A percentile compares a stretch with the other conserved stretches of the same genome.
These are phyloP conservation scores for Pristionchus fissidentatus DNA, from an alignment of 2,888 invertebrate genomes.

Conservation along the genomic window DNA sequence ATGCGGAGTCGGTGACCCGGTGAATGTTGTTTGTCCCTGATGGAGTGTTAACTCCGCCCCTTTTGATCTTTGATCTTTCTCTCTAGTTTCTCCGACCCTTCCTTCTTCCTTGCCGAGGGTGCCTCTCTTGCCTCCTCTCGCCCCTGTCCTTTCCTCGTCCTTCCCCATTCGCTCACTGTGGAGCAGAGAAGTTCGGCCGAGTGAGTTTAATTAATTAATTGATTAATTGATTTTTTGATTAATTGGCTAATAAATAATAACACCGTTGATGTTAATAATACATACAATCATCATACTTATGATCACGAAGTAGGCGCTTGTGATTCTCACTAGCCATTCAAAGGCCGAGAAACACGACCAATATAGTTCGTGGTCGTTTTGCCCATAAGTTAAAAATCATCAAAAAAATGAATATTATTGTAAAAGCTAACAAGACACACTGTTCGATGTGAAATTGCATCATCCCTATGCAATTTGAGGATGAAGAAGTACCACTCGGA, in stretches of 20 bases:
- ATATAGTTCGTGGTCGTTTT: too few species aligned
- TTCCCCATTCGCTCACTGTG: slow-evolving; percentile 15
- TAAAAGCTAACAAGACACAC: too few species aligned
- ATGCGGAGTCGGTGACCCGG: not conserved
- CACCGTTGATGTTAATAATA: too few species aligned
- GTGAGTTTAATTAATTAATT: not conserved
- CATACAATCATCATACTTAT: too few species aligned
- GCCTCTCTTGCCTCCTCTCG: not conserved
- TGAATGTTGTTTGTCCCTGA: not conserved
- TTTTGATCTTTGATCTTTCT: not conserved
- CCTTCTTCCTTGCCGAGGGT: not conserved
- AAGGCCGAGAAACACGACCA: too few species aligned
- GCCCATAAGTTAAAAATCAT: too few species aligned
- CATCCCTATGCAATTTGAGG: not conserved
- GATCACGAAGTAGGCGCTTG: too few species aligned
- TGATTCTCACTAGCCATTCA: too few species aligned
- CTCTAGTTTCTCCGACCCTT: not conserved
- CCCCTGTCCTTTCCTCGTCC: slow-evolving; percentile 22
- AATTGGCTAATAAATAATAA: too few species aligned
- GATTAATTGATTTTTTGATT: too few species aligned
- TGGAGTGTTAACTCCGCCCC: too few species aligned
- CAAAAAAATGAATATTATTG: not conserved
- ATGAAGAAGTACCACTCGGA: not conserved
- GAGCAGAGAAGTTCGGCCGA: not conserved
- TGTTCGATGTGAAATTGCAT: not conserved